Base-by-base conservation (phyloP, 2,797 vertebrate genomes). In the Sternarchorhynchus goeldii region DNA sequence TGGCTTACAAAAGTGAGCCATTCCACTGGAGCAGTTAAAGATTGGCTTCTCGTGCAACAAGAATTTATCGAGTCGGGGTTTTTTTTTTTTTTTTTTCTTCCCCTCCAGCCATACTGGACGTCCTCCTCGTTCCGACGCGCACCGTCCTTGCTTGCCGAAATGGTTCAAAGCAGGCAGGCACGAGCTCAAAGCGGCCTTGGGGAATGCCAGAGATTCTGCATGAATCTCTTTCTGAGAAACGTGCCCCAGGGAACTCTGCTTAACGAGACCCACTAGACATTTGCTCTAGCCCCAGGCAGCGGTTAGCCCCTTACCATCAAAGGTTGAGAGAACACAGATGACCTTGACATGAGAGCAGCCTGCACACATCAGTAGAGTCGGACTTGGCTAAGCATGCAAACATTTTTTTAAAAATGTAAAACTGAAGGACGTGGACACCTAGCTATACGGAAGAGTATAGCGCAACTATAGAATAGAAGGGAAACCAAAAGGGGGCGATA, bases 271-370 rank as follows among this genome's bases (percentile, higher is more conserved):
- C 45, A 36, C 34, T 7, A 50, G 45, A 12, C 10, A 10, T 50
- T 50, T 14, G 14, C 34, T 50, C 45, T 50, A 12, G 45, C 45
- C 45, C 10, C 45, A 50, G 45, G 45, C 14, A 10, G 45, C 39
- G 39, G 6, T 50, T 50, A 1, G 12, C 45, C 45, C 45, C 14
- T 12, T 12, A 50, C 8, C 10, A 4, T 36, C 5, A n/a, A 34
- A 18, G 17, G 21, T 5, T 21, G n/a, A 20, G 0, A 66, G 25
- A 12, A 50, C 65, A n/a, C 21, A 31, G 20, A n/a, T 68, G 31
- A 66, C 69, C 64, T 74, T 74, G 59, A 73, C 68, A 41, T 25
- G 21, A 78, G 29, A 69, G 57, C 16, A 2, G n/a, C 57, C 41
- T 63, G 18, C 41, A 76, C 72, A 77, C 56, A 34, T 75, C 39